Conservation (phyloP, 2,888 invertebrate species). For the Diadegma fenestrale region DNA sequence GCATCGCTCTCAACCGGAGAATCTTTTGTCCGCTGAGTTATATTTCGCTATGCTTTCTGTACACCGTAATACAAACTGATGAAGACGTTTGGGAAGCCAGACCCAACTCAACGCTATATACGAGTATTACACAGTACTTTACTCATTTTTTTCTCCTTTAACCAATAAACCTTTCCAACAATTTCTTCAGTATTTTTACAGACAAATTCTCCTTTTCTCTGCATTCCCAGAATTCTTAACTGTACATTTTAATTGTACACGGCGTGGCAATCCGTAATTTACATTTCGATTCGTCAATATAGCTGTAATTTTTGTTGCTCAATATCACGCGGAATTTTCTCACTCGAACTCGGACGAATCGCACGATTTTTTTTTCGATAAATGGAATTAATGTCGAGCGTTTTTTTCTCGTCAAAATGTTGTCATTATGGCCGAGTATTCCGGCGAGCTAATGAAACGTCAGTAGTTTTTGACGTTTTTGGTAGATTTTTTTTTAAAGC, state of each 20-base stretch:
- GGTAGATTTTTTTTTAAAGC: conserved; percentile 10
- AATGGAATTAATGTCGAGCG: too few species aligned
- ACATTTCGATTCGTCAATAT: too few species aligned
- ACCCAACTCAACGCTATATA: background rate
- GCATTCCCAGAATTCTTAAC: background rate
- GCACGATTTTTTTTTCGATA: too few species aligned
- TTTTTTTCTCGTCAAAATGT: background rate
- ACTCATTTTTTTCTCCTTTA: background rate
- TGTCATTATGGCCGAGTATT: background rate
- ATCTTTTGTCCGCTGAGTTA: conserved; percentile 78
- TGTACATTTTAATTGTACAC: background rate
- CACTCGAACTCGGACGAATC: too few species aligned
- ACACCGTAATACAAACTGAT: conserved; percentile 6
- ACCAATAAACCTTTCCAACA: background rate
- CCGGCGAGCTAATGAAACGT: background rate
- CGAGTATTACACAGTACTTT: background rate
- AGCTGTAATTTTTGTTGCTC: too few species aligned
- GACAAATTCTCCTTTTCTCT: background rate
- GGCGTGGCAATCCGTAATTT: too few species aligned
- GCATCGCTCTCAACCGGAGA: conserved; percentile 69
- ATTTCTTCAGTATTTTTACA: background rate
- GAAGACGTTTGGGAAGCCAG: conserved; percentile 20
- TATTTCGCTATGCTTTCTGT: conserved; percentile 25
- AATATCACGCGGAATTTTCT: too few species aligned
- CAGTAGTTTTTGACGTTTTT: background rate